Evolutionary conservation across 2,888 invertebrate genomes (phyloP), one percentile per base, ranked within the genome.

Genomic region (Cyrtodaria siliqua): DNA sequence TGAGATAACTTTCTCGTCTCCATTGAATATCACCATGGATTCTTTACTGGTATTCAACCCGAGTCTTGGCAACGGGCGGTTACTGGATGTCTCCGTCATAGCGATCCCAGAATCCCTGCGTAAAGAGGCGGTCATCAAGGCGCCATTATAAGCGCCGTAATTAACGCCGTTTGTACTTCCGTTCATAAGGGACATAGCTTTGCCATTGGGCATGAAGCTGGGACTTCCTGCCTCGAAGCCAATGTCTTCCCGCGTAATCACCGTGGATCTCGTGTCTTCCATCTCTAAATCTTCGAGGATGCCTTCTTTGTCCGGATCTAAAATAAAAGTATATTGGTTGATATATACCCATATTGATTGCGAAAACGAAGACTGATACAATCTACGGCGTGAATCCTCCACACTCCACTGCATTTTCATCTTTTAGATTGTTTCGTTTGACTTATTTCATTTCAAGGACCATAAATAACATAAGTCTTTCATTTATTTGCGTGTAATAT

Each of bases 1-100:
- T 9, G 79, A 80, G 3, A 76, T 80, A 23, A 77, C 73, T 55
- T 73, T 73, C 42, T 76, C 73, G 40, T 77, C 80, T 12, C 76
- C 80, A 33, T 80, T 74, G 27, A 80, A 80, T n/a, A 80, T 80
- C 9, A 80, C 80, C 76, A 80, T 73, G 4, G 76, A 29, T 24
- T 80, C 80, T 23, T 56, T 78, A 1, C 18, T 59, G 8, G 68
- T 40, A 23, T 68, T 78, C 2, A 78, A 8, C 12, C 67, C 67
- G 6, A 68, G 27, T 56, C 69, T 52, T 16, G 78, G 78, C 12
- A 59, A 64, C 24, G 78, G 78, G 4, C 72, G 60, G 6, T 63
- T 53, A 14, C 47, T 63, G 1, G 33, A 60, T 6, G 66, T 59
- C 29, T 50, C 56, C 18, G 61, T 56, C 14, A 56, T 57, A 12